Evolutionary conservation across 2,888 invertebrate genomes (phyloP), one percentile per base, ranked within the genome.

Genomic region (Caenorhabditis sulstoni): DNA sequence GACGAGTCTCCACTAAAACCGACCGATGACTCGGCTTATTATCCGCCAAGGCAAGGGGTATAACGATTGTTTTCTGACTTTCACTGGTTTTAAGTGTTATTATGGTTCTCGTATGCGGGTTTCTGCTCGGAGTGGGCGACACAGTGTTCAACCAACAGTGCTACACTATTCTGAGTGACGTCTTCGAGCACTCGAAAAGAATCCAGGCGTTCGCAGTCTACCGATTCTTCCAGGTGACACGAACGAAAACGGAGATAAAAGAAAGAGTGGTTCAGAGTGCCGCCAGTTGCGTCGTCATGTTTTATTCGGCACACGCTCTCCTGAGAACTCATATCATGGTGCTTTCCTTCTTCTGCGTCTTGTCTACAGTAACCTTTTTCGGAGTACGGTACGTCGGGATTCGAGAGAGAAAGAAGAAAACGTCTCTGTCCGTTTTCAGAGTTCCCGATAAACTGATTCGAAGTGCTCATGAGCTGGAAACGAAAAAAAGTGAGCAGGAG

Each of bases 171-270:
- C 37, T 79, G 5, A 67, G 73, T 22, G 79, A 79, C 52, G 73
- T 79, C 50, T 79, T 44, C 52, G 67, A 73, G 20, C 73, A 62
- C 16, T 62, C 73, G 9, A 67, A 67, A 29, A 12, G 79, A 11
- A 73, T 79, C n/a, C 67, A 73, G n/a, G 79, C 79, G 12, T 79
- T 79, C 23, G 79, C 79, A 8, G 79, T 79, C 37, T 79, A 79
- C 37, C 20, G 79, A 12, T 79, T 79, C 52, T 67, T 67, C 62
- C 73, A 79, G 67, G 73, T 73, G 20, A 22, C 14, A n/a, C 20
- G 1, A 35, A 22, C 14, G 22, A 58, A 41, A 20, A 9, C 39
- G 22, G 11, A 1, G 8, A 41, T 22, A 18, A 39, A 3, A 12
- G n/a, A 55, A 5, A 18, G 8, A 11, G 29, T 29, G 1, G 53